A percentile compares a stretch with the other conserved stretches of the same genome.
Conservation (phyloP, 2,888 invertebrate species). For the Myopa tessellatipennis region DNA sequence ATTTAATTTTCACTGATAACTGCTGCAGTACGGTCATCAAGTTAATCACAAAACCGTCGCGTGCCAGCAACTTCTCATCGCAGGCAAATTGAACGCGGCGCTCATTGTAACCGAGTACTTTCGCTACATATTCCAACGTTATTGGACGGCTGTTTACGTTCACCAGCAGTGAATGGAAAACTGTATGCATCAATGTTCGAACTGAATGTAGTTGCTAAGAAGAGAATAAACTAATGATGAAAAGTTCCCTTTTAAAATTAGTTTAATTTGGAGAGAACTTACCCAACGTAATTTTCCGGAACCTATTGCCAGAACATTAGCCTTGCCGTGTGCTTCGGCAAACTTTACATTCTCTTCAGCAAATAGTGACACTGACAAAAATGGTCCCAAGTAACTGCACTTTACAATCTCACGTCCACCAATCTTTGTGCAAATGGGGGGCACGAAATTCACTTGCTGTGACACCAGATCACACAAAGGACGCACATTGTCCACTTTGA, state of each 20-base stretch:
- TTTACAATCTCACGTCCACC: constrained; percentile 87
- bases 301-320: constrained; percentile 56
- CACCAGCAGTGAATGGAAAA: constrained; percentile 85
- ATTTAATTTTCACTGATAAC: constrained; percentile 87
- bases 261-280: constrained; percentile 43
- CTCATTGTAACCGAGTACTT: constrained; percentile 82
- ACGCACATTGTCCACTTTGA: constrained; percentile 78
- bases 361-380: constrained; percentile 90
- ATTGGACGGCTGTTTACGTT: constrained; percentile 84
- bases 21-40: constrained; percentile 90
- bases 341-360: constrained; percentile 92
- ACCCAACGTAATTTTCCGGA: constrained; percentile 63
- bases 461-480: constrained; percentile 81
- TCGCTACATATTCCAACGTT: constrained; percentile 83
- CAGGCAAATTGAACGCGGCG: constrained; percentile 91
- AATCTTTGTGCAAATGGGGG: constrained; percentile 79
- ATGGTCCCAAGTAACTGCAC: constrained; percentile 90
- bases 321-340: constrained; percentile 76
- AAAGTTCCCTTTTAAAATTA: not conserved
- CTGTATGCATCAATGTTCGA: constrained; percentile 80
- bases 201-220: constrained; percentile 81
- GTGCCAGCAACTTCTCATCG: constrained; percentile 87
- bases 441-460: constrained; percentile 78
- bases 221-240: not conserved
- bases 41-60: constrained; percentile 97